Base-by-base conservation (phyloP, 2,888 invertebrate species). In the Malacosoma neustria region DNA sequence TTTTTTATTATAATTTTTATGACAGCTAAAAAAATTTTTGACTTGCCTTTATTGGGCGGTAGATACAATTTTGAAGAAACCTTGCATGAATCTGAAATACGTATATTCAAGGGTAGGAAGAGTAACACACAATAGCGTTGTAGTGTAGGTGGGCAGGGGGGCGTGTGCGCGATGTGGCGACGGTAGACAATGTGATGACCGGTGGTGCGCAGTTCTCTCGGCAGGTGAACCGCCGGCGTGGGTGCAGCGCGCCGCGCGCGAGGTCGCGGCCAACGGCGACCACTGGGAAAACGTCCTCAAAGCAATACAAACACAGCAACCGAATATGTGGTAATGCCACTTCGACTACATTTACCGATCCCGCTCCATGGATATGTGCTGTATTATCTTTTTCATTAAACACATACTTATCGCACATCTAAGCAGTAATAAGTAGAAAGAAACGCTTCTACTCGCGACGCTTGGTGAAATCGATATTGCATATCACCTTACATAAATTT, bases 251-350 rank as follows among this genome's bases (percentile, higher is more conserved):
- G 87, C 87, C 60, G 88, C 89, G 66, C 76, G 75, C 70, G 88
- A 89, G 68, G 89, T 89, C 64, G 89, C 89, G 69, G 73, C 81
- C 77, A 88, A 88, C 77, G 89, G 89, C 63, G 89, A 89, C 85
- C 88, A 87, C 72, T 89, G 88, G 87, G 90, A 90, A 88, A 88
- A 88, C 80, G 87, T 87, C 75, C 87, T 90, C 87, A 86, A 85
- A 80, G 73, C 84, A 51, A 80, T 84, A 56, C 79, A 80, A 70
- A 70, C 81, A 72, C 85, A 84, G 80, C 84, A 86, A 57, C 77
- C 76, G 72, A 79, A 73, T 70, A 69, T 85, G 85, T 87, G 87
- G 87, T 87, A 87, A 87, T 81, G 72, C 79, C 77, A 79, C 81
- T 72, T 61, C 46, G n/a, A n/a, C 22, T 7, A 22, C 22, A 7